Percentiles rank a stretch among this genome's conserved stretches.
These are phyloP conservation scores for Spisula subtruncata DNA, from an alignment of 2,888 invertebrate genomes.

Conservation along the genomic window DNA sequence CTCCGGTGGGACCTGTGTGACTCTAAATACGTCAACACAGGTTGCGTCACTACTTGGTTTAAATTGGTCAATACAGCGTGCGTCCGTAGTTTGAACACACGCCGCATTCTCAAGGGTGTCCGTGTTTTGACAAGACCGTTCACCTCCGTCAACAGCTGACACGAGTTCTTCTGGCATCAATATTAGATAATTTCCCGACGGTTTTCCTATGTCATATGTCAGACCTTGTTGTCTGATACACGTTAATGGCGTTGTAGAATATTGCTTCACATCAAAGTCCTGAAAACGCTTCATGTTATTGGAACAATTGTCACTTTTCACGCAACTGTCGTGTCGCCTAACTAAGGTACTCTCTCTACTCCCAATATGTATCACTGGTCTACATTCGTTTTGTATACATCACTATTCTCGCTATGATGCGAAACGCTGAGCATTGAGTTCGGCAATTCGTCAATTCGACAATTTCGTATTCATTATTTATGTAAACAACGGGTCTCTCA, in stretches of 20 bases:
- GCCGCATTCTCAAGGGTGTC: neutral
- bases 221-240: neutral
- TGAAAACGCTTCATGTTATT: neutral
- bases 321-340: neutral
- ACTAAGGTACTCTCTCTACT: neutral
- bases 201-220: neutral
- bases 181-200: slow-evolving; percentile 33
- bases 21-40: slow-evolving; percentile 36
- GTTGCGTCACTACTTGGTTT: too few relatives aligned
- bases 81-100: neutral
- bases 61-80: slow-evolving; percentile 17
- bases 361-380: neutral
- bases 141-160: neutral
- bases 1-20: slow-evolving; percentile 23
- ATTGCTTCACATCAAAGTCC: neutral
- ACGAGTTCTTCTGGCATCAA: slow-evolving; percentile 29
- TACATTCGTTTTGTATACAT: neutral
- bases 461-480: slow-evolving; percentile 45
- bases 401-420: neutral
- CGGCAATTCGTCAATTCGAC: slow-evolving; percentile 62
- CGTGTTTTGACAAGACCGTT: neutral
- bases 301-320: neutral
- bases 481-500: slow-evolving; percentile 59
- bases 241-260: neutral
- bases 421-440: slow-evolving; percentile 40